Percentiles rank a stretch among this genome's conserved stretches.
Evolutionary conservation across 2,797 vertebrate species (phyloP).

Genomic region (Coreius guichenoti): DNA sequence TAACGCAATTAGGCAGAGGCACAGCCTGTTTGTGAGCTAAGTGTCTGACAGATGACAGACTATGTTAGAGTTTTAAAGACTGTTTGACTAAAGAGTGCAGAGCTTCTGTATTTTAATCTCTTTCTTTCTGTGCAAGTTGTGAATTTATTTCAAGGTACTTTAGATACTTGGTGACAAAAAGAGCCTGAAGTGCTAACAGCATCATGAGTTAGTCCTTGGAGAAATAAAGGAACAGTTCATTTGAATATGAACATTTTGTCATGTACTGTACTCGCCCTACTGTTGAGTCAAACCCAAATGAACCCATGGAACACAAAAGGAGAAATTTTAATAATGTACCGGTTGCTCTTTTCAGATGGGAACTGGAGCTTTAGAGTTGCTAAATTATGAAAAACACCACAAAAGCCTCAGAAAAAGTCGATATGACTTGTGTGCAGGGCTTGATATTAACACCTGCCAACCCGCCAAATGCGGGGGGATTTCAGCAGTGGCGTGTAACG

Average conservation of each 20-base stretch:
- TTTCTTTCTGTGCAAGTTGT: constrained; percentile 32
- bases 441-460: neutral
- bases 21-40: constrained; percentile 35
- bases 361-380: neutral
- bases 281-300: neutral
- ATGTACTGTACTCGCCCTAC: neutral
- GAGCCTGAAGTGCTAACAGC: neutral
- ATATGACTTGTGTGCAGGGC: neutral
- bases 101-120: constrained; percentile 27
- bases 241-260: neutral
- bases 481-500: neutral
- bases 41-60: constrained; percentile 49
- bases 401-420: neutral
- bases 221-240: neutral
- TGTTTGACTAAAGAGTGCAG: constrained; percentile 41
- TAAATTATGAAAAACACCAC: neutral
- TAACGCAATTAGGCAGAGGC: constrained; percentile 48
- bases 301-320: neutral
- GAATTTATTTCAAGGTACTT: constrained; percentile 43
- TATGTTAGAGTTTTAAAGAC: constrained; percentile 45
- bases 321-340: neutral
- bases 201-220: neutral
- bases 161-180: constrained; percentile 39
- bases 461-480: neutral
- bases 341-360: neutral